These are phyloP conservation scores for Dendrocincla fuliginosa DNA, from an alignment of 2,797 vertebrate genomes.

Conservation along the genomic window DNA sequence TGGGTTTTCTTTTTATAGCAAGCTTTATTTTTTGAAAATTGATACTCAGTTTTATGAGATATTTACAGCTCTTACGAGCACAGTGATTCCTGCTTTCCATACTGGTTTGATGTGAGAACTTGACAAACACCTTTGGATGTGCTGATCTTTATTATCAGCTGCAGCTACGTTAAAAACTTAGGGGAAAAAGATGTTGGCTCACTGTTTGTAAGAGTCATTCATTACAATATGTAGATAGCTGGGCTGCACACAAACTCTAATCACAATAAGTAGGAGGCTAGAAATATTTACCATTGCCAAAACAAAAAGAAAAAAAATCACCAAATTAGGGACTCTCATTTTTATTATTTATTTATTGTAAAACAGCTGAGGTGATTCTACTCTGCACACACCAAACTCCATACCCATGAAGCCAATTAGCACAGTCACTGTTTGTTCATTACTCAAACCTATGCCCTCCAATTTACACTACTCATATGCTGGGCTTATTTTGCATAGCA, in stretches of 20 bases:
- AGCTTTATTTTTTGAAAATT: conserved; percentile 43
- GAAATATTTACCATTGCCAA: neutral
- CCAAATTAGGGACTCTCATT: neutral
- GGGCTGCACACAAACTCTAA: neutral
- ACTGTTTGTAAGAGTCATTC: neutral
- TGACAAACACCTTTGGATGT: neutral
- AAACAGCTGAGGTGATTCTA: neutral
- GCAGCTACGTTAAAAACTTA: neutral
- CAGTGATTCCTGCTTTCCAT: neutral
- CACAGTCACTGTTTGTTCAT: conserved; percentile 29
- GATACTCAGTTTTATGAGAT: neutral
- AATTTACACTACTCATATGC: conserved; percentile 40
- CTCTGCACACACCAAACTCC: neutral
- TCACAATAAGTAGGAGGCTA: neutral
- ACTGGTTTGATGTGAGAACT: neutral
- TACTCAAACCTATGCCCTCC: conserved; percentile 39
- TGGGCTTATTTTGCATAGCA: neutral
- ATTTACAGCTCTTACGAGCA: conserved; percentile 32
- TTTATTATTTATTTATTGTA: neutral
- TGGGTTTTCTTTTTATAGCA: conserved; percentile 16
- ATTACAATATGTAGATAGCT: neutral
- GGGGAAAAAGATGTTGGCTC: neutral
- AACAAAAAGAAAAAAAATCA: neutral
- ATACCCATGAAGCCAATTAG: conserved; percentile 3
- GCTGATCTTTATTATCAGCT: neutral